Percentiles rank a stretch among this genome's conserved stretches.
These are phyloP conservation scores for Coptotermes formosanus DNA, from an alignment of 1,140 invertebrate genomes.

Conservation along the genomic window DNA sequence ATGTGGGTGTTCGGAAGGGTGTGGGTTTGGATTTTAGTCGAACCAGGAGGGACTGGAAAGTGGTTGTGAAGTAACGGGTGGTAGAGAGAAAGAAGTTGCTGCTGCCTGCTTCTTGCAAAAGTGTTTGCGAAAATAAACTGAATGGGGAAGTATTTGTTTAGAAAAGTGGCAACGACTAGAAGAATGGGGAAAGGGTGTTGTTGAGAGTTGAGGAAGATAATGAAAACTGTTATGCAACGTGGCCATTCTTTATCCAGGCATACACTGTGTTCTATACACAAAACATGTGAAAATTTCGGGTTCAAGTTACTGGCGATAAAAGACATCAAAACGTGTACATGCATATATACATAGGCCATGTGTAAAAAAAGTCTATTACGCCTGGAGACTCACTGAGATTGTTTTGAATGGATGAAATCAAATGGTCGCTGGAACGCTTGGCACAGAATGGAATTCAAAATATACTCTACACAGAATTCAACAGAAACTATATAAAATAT, in stretches of 20 bases:
- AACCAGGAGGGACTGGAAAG: neutral
- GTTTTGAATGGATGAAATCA: no score
- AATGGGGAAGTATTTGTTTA: conserved; percentile 15
- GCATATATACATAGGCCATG: no score
- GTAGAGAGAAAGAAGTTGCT: conserved; percentile 18
- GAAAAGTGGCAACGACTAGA: neutral
- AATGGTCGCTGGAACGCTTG: no score
- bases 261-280: no score
- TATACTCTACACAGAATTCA: no score
- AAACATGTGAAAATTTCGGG: no score
- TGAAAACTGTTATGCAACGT: neutral
- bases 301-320: no score
- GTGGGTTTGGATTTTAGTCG: neutral
- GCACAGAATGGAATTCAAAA: no score
- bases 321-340: no score
- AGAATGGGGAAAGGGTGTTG: neutral
- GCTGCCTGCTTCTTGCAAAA: neutral
- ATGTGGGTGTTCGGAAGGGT: neutral
- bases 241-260: neutral
- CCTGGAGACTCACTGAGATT: no score
- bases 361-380: no score
- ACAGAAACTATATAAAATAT: no score
- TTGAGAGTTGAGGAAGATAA: neutral
- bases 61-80: conserved; percentile 9
- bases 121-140: conserved; percentile 8